Percentiles rank a stretch among this genome's conserved stretches.
phyloP scores from a whole-genome alignment of 2,888 invertebrate species.

The Acholoe squamosa region DNA sequence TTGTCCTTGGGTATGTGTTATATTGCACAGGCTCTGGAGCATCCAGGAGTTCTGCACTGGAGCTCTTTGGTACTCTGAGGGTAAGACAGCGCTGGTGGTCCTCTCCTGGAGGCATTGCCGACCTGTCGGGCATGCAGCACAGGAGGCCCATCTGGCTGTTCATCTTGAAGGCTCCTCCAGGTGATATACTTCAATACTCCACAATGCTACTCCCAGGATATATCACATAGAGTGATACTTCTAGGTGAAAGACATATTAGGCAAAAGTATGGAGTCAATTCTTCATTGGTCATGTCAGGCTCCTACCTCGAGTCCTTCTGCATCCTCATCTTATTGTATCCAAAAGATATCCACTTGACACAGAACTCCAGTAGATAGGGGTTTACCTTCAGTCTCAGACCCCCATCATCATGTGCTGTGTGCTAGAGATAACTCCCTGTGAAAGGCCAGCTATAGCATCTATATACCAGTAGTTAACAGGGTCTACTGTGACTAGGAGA shows the following conservation, averaged over 20 bases:
- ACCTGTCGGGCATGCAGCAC: constrained; percentile 26
- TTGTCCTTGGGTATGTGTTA: not conserved
- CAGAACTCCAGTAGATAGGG: too few relatives aligned
- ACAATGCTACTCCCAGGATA: not conserved
- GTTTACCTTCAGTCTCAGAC: not conserved
- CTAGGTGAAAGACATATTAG: too few relatives aligned
- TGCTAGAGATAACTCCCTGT: not conserved
- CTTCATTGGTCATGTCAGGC: too few relatives aligned
- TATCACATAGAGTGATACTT: not conserved
- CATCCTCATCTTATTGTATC: too few relatives aligned
- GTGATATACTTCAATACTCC: not conserved
- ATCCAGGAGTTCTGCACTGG: not conserved
- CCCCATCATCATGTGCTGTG: not conserved
- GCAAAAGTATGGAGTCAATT: too few relatives aligned
- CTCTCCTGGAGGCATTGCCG: not conserved
- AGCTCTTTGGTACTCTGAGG: not conserved
- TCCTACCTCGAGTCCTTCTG: too few relatives aligned
- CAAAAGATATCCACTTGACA: too few relatives aligned
- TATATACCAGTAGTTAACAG: not conserved
- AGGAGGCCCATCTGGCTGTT: not conserved
- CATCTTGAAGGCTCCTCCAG: not conserved
- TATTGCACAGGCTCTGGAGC: not conserved
- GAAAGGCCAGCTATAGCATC: not conserved
- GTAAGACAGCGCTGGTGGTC: not conserved
- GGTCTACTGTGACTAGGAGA: not conserved